phyloP scores from a whole-genome alignment of 2,113 vertebrate species.

The Nothobranchius kuhntae region DNA sequence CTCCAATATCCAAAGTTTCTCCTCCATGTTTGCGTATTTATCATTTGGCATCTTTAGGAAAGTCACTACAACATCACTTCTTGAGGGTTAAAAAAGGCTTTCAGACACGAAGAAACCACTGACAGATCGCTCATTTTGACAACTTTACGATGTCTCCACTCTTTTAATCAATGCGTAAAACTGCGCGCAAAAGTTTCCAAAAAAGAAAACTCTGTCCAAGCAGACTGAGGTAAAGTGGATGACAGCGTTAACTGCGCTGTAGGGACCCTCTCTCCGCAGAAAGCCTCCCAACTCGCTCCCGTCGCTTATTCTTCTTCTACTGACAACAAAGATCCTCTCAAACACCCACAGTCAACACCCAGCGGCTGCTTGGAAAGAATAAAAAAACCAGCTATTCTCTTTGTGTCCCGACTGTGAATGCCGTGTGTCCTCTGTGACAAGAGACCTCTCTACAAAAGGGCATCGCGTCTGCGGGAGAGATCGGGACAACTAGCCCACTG shows the following conservation, averaged over 20 bases:
- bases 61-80: constrained; percentile 1
- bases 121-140: constrained; percentile 37
- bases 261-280: constrained; percentile 27
- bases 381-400: constrained; percentile 45
- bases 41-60: constrained; percentile 72
- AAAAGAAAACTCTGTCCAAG: constrained; percentile 13
- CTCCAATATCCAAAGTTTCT: constrained; percentile 90
- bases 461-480: constrained; percentile 75
- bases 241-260: constrained; percentile 51
- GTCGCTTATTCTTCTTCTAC: constrained; percentile 51
- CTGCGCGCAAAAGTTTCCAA: constrained; percentile 58
- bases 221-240: constrained; percentile 32
- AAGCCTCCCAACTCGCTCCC: constrained; percentile 45
- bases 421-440: constrained; percentile 69
- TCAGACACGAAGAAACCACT: constrained; percentile 25
- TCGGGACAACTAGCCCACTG: constrained; percentile 66
- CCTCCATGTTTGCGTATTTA: constrained; percentile 85
- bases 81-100: not conserved
- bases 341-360: constrained; percentile 70
- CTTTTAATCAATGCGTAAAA: constrained; percentile 37
- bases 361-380: constrained; percentile 61
- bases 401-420: constrained; percentile 73
- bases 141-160: not conserved
- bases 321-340: constrained; percentile 67
- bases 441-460: constrained; percentile 77